A percentile compares a stretch with the other conserved stretches of the same genome.
phyloP scores from a whole-genome alignment of 2,113 vertebrate species.

The Halichoerus grypus region DNA sequence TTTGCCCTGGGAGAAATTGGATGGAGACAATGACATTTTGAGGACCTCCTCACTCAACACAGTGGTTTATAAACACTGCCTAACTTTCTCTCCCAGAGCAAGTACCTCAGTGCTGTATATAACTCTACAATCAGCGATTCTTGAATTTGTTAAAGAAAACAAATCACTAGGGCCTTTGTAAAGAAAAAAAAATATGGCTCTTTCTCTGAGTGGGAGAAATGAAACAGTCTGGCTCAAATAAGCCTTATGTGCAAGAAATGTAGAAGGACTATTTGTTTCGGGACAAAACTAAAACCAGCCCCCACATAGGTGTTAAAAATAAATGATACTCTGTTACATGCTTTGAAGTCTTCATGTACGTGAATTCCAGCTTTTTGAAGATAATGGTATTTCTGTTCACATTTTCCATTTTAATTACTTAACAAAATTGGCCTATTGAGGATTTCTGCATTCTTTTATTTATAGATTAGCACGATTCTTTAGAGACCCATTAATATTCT shows the following conservation, averaged over 20 bases:
- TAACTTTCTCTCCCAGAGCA: neutral
- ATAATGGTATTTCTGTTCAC: slow-evolving; percentile 57
- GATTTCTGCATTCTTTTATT: slow-evolving; percentile 62
- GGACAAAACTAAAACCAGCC: neutral
- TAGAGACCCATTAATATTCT: slow-evolving; percentile 57
- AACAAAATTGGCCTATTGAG: slow-evolving; percentile 40
- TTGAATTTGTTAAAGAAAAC: neutral
- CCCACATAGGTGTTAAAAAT: neutral
- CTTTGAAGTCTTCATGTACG: neutral
- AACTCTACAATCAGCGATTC: neutral
- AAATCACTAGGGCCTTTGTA: neutral
- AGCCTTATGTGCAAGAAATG: neutral
- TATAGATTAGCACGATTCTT: slow-evolving; percentile 53
- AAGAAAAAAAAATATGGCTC: neutral
- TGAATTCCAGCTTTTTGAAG: slow-evolving; percentile 42
- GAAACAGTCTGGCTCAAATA: neutral
- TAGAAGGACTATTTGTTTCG: neutral
- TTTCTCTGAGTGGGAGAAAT: neutral
- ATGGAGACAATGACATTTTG: neutral
- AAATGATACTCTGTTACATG: neutral
- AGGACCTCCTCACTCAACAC: neutral
- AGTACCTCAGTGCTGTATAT: neutral
- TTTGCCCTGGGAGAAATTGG: neutral
- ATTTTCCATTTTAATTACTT: slow-evolving; percentile 64
- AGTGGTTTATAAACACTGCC: neutral